phyloP scores from a whole-genome alignment of 2,888 invertebrate genomes.

The Caenorhabditis zanzibari region DNA sequence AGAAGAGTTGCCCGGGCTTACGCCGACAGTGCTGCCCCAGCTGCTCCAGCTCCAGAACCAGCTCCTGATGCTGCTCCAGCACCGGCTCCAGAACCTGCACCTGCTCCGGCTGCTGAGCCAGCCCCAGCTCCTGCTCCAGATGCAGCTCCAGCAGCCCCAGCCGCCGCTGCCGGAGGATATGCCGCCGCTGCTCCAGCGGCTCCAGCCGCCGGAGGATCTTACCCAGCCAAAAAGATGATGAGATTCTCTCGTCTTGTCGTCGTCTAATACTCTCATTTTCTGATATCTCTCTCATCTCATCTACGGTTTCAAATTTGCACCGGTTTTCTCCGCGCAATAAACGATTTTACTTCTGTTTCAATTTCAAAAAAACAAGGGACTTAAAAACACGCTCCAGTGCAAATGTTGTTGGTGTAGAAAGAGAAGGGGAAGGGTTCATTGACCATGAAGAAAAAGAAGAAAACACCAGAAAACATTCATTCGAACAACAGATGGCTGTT shows the following conservation, averaged over 20 bases:
- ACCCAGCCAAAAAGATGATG: conserved; percentile 42
- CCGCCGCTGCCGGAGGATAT: conserved; percentile 19
- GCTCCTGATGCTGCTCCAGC: conserved; percentile 20
- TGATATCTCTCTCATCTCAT: neutral
- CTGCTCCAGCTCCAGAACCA: neutral
- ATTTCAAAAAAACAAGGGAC: neutral
- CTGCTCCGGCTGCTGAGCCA: conserved; percentile 14
- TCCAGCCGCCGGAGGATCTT: conserved; percentile 24
- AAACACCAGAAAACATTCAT: conserved; percentile 20
- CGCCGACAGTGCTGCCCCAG: conserved; percentile 21
- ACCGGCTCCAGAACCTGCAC: conserved; percentile 16
- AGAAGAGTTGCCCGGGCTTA: conserved; percentile 32
- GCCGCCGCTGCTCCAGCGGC: conserved; percentile 13
- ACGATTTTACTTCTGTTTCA: neutral
- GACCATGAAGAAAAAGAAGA: conserved; percentile 6
- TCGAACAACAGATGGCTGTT: conserved; percentile 1
- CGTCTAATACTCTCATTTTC: neutral
- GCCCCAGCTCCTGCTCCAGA: conserved; percentile 5
- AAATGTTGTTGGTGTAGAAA: neutral
- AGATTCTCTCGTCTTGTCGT: conserved; percentile 32
- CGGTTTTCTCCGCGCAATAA: conserved; percentile 7
- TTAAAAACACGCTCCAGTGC: neutral
- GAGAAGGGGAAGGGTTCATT: conserved; percentile 4
- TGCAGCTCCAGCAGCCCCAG: conserved; percentile 7
- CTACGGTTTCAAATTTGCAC: conserved; percentile 23